phyloP scores from a whole-genome alignment of 2,888 invertebrate genomes.

The Diplazon laetatorius region DNA sequence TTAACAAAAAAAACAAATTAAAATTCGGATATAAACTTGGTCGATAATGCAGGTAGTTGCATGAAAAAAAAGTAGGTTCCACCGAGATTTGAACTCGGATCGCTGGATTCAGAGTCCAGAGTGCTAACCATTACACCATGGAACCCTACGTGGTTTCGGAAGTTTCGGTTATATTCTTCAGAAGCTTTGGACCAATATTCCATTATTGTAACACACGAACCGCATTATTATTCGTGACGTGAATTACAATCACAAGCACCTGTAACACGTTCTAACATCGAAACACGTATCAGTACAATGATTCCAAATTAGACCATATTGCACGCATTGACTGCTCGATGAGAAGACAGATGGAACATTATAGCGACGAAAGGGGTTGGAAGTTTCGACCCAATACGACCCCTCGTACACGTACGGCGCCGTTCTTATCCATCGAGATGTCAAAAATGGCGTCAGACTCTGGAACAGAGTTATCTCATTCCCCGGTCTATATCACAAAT shows the following conservation, averaged over 20 bases:
- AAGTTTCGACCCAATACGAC: conserved; percentile 37
- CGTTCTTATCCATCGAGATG: not conserved
- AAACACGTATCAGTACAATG: conserved; percentile 58
- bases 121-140: conserved; percentile 89
- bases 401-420: conserved; percentile 5
- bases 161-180: conserved; percentile 16
- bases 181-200: not conserved
- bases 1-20: not conserved
- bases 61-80: conserved; percentile 86
- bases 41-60: not conserved
- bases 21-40: not conserved
- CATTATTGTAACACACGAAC: conserved; percentile 47
- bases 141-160: conserved; percentile 80
- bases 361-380: conserved; percentile 25
- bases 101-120: conserved; percentile 91
- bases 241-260: conserved; percentile 69
- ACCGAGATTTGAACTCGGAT: conserved; percentile 92
- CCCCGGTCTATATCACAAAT: not conserved
- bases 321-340: conserved; percentile 58
- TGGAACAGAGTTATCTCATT: not conserved
- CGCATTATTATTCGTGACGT: conserved; percentile 63
- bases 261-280: conserved; percentile 69
- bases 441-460: no score
- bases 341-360: conserved; percentile 45
- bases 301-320: conserved; percentile 67